Percentiles rank a stretch among this genome's conserved stretches.
Conservation (phyloP, 1,140 invertebrate species). For the Halictus rubicundus region DNA sequence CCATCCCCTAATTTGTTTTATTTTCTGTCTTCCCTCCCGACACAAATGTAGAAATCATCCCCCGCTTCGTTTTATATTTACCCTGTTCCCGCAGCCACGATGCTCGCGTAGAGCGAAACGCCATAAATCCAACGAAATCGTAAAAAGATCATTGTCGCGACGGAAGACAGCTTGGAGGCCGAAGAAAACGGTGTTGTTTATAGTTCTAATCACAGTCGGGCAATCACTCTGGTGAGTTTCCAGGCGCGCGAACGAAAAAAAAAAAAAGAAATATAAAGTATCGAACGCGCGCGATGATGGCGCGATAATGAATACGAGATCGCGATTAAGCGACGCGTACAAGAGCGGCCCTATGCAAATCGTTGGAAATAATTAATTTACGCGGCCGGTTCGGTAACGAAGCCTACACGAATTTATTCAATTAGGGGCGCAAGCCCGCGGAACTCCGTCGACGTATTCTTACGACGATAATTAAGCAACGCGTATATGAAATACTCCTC, state of each 20-base stretch:
- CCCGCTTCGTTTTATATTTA: too few species aligned
- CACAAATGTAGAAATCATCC: too few species aligned
- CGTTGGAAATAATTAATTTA: constrained; percentile 26
- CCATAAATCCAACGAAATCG: too few species aligned
- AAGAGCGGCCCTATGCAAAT: constrained; percentile 22
- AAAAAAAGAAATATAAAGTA: neutral
- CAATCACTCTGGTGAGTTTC: too few species aligned
- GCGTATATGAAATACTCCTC: constrained; percentile 22
- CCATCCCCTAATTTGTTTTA: too few species aligned
- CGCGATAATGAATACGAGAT: constrained; percentile 22
- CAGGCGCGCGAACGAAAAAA: neutral
- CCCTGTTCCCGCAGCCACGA: too few species aligned
- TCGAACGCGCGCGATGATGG: neutral
- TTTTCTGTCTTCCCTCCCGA: too few species aligned
- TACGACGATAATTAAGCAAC: constrained; percentile 42
- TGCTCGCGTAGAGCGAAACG: too few species aligned
- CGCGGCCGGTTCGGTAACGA: constrained; percentile 6
- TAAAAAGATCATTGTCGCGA: too few species aligned
- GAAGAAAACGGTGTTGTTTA: too few species aligned
- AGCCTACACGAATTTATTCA: constrained; percentile 30
- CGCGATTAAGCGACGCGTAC: constrained; percentile 6
- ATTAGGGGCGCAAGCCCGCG: neutral
- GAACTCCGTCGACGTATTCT: constrained; percentile 18
- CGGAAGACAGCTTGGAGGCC: too few species aligned
- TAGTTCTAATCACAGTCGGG: too few species aligned